These are phyloP conservation scores for Brachyopa scutellaris DNA, from an alignment of 2,888 invertebrate species.

Conservation along the genomic window DNA sequence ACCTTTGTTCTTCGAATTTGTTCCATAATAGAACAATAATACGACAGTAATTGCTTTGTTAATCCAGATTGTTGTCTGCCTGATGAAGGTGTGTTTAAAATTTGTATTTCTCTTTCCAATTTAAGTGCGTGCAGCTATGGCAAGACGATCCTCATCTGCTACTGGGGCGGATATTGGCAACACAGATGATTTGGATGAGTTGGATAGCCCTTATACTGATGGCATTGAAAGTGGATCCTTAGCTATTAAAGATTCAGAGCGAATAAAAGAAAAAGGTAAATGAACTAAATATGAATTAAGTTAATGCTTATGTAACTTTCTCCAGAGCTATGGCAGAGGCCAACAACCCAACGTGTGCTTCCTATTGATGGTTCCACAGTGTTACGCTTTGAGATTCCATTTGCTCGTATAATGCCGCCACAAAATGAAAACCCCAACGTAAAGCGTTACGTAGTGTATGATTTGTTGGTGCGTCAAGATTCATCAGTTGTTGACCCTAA, in stretches of 20 bases:
- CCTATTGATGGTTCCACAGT: constrained; percentile 77
- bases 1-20: constrained; percentile 51
- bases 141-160: constrained; percentile 77
- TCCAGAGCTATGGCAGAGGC: constrained; percentile 80
- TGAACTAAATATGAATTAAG: neutral
- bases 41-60: constrained; percentile 48
- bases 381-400: constrained; percentile 85
- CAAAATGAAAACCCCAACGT: constrained; percentile 82
- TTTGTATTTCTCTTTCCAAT: constrained; percentile 2
- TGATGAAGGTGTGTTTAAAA: neutral
- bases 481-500: constrained; percentile 83
- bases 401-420: constrained; percentile 86
- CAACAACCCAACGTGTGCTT: constrained; percentile 74
- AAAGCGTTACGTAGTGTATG: constrained; percentile 88
- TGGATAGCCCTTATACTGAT: constrained; percentile 78
- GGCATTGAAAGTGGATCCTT: constrained; percentile 79
- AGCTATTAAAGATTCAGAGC: constrained; percentile 76
- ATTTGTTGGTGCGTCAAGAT: constrained; percentile 85
- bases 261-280: constrained; percentile 76
- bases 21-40: constrained; percentile 44
- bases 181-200: constrained; percentile 77
- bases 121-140: constrained; percentile 80
- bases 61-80: neutral
- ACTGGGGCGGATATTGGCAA: constrained; percentile 74
- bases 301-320: constrained; percentile 36